phyloP scores from a whole-genome alignment of 2,797 vertebrate species.

The Muraenolepis orangiensis region DNA sequence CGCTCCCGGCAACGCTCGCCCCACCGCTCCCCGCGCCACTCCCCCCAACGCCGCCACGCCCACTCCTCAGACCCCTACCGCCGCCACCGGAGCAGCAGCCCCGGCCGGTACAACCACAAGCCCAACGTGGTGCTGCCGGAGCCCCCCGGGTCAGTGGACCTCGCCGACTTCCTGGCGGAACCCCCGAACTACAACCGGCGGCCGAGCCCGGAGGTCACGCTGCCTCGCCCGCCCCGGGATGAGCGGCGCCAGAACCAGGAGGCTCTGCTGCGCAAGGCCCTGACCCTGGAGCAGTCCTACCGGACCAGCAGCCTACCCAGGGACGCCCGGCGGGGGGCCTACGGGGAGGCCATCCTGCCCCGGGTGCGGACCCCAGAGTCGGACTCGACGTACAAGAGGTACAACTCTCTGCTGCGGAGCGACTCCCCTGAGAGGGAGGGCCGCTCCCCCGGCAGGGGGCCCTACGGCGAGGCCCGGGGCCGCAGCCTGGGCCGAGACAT shows the following conservation, averaged over 20 bases:
- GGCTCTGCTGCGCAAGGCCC: constrained; percentile 54
- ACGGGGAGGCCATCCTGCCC: constrained; percentile 53
- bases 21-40: constrained; percentile 75
- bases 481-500: constrained; percentile 77
- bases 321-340: constrained; percentile 44
- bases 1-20: constrained; percentile 73
- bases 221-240: constrained; percentile 35
- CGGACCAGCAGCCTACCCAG: constrained; percentile 46
- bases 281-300: constrained; percentile 56
- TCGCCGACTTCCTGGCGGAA: constrained; percentile 56
- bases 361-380: constrained; percentile 66
- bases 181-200: constrained; percentile 53
- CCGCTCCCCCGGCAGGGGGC: constrained; percentile 37
- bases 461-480: constrained; percentile 72
- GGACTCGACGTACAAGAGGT: constrained; percentile 64
- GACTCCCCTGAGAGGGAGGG: constrained; percentile 57
- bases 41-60: constrained; percentile 52
- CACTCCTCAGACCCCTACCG: constrained; percentile 71
- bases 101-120: constrained; percentile 53
- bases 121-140: constrained; percentile 48
- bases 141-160: constrained; percentile 43
- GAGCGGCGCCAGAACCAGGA: constrained; percentile 42
- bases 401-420: constrained; percentile 72
- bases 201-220: constrained; percentile 52
- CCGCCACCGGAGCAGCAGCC: constrained; percentile 62